Base-by-base conservation (phyloP, 2,797 vertebrate species). In the Enteromius mattozi region DNA sequence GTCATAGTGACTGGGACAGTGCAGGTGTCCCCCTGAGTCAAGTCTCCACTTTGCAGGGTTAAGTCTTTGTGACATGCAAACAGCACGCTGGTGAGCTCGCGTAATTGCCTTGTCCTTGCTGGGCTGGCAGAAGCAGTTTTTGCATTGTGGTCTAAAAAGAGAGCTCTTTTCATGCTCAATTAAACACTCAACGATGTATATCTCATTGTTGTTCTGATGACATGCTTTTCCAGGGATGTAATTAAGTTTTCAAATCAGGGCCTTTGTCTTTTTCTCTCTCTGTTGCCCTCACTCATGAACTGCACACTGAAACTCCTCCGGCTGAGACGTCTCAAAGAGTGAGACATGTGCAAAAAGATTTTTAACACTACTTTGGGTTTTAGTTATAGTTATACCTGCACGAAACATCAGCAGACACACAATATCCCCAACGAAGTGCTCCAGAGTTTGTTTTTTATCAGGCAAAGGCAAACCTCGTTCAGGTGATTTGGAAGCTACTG, bases 171-270 rank as follows among this genome's bases (percentile, higher is more conserved):
- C 82, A 90, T 54, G 45, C 86, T 76, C 85, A 88, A 89, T 91
- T 92, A 90, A 87, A 86, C 81, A 81, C 88, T 90, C 90, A 89
- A 86, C 71, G 76, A 90, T 84, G 84, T 88, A 84, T 80, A 89
- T 84, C 82, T 87, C 84, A 84, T 86, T 88, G 88, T 90, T 84
- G 81, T 84, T 80, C 88, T 61, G 87, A 89, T 89, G 90, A 88
- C 89, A 89, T 87, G 87, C 85, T 86, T 86, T 87, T 89, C 80
- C 61, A 82, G 71, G 79, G 83, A 63, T 89, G 83, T 91, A 91
- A 92, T 92, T 91, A 91, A 85, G 86, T 91, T 90, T 89, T 91
- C 90, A 92, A 90, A 90, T 88, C 86, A 89, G 78, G 47, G 83
- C 84, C 72, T 89, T 88, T 89, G 86, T 89, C 87, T 88, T 74